phyloP scores from a whole-genome alignment of 2,888 invertebrate species.

The Nephrotoma appendiculata region DNA sequence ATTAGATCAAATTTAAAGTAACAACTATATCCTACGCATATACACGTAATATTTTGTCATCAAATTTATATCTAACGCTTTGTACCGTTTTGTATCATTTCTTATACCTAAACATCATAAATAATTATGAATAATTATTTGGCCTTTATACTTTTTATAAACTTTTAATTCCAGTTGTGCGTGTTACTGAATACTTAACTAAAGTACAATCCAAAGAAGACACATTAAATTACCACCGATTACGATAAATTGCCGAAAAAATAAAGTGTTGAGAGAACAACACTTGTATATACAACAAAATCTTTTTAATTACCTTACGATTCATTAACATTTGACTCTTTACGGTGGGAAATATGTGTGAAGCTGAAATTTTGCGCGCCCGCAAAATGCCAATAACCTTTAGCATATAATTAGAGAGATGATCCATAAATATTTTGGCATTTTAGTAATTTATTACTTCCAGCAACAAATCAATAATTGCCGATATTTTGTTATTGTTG shows the following conservation, averaged over 20 bases:
- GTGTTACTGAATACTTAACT: not conserved
- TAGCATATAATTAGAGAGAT: not conserved
- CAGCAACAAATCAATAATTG: not conserved
- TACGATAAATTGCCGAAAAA: not conserved
- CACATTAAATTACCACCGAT: not conserved
- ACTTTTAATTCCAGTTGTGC: not conserved
- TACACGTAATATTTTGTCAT: too few relatives aligned
- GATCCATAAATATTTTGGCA: not conserved
- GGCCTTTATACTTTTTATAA: too few relatives aligned
- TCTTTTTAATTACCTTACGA: not conserved
- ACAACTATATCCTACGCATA: too few relatives aligned
- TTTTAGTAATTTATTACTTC: not conserved
- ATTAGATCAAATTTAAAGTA: too few relatives aligned
- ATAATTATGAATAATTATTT: too few relatives aligned
- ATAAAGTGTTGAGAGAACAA: not conserved
- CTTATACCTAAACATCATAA: too few relatives aligned
- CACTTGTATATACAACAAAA: not conserved
- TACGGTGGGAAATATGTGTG: not conserved
- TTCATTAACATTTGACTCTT: not conserved
- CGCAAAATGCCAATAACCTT: not conserved
- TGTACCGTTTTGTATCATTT: too few relatives aligned
- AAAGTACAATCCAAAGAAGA: not conserved
- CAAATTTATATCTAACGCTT: too few relatives aligned
- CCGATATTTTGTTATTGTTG: not conserved
- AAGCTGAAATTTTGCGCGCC: not conserved